Conservation (phyloP, 2,888 invertebrate genomes). For the Sesamia inferens region DNA sequence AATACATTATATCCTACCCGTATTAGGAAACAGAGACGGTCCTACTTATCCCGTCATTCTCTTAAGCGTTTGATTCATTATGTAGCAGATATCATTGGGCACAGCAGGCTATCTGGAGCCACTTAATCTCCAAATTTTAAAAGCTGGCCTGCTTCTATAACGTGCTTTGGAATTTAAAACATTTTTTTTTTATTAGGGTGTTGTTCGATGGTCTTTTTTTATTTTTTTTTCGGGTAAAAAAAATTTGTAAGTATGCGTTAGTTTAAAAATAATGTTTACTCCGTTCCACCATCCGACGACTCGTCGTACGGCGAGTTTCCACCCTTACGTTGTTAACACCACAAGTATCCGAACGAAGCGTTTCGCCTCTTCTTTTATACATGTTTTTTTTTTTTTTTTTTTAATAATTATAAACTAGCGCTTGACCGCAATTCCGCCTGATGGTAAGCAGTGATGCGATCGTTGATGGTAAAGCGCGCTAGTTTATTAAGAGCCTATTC, state of each 20-base stretch:
- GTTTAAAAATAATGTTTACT: too few species aligned
- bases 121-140: conserved; percentile 43
- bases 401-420: too few species aligned
- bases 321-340: too few species aligned
- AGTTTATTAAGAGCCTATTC: too few species aligned
- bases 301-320: too few species aligned
- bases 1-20: conserved; percentile 20
- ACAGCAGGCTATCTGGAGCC: conserved; percentile 26
- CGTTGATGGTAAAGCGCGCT: too few species aligned
- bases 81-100: conserved; percentile 40
- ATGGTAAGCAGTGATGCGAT: too few species aligned
- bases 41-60: conserved; percentile 20
- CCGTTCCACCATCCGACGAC: too few species aligned
- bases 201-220: not conserved
- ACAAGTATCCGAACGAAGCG: too few species aligned
- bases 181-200: conserved; percentile 17
- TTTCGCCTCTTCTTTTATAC: too few species aligned
- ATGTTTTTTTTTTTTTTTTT: too few species aligned
- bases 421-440: too few species aligned
- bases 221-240: not conserved
- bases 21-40: conserved; percentile 21
- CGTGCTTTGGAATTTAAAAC: conserved; percentile 46
- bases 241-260: not conserved
- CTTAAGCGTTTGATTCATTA: conserved; percentile 55
- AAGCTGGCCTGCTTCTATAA: conserved; percentile 39